A percentile compares a stretch with the other conserved stretches of the same genome.
These are phyloP conservation scores for Thamnophis elegans DNA, from an alignment of 2,797 vertebrate species.

Conservation along the genomic window DNA sequence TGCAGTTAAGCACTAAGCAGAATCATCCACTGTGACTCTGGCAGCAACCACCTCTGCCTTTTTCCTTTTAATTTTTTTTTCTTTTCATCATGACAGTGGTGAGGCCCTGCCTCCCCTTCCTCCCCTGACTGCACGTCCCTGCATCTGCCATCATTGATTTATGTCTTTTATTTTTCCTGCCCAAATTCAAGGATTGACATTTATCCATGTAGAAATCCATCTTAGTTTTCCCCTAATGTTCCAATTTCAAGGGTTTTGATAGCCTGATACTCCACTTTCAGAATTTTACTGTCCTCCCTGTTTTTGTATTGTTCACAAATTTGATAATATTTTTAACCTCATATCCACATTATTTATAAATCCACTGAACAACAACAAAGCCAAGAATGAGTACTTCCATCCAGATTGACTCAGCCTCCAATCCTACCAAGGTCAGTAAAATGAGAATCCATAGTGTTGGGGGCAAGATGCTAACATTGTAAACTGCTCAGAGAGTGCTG, in stretches of 20 bases:
- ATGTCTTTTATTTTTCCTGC: background rate
- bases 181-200: background rate
- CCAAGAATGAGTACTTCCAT: background rate
- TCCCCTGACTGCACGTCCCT: no score
- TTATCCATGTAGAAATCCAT: background rate
- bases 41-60: no score
- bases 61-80: no score
- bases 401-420: background rate
- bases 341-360: background rate
- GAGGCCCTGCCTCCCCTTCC: no score
- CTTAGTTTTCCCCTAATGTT: background rate
- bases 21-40: no score
- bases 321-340: background rate
- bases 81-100: no score
- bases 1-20: no score
- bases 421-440: background rate
- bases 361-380: background rate
- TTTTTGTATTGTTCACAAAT: background rate
- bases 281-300: background rate
- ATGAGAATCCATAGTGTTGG: background rate
- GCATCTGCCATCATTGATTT: background rate
- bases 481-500: background rate
- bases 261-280: background rate
- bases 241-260: background rate
- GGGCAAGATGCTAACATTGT: background rate